Conservation (phyloP, 2,888 invertebrate species). For the Acholoe squamosa region DNA sequence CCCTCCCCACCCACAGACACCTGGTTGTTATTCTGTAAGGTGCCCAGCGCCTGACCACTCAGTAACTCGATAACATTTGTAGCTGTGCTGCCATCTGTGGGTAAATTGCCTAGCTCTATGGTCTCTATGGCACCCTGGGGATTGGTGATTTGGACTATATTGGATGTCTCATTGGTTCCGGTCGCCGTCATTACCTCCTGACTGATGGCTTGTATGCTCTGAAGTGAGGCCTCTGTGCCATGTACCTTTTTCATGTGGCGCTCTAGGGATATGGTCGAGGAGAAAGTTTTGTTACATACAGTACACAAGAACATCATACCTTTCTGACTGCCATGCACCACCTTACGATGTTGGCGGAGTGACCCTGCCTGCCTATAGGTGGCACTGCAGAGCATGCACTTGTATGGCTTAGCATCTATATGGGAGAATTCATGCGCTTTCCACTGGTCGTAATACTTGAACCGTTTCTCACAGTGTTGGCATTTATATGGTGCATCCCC, state of each 20-base stretch:
- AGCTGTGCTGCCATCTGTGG: not conserved
- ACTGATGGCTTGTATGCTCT: slow-evolving; percentile 24
- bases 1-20: too few species aligned
- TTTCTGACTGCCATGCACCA: slow-evolving; percentile 21
- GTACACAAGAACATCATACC: slow-evolving; percentile 18
- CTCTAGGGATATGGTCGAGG: slow-evolving; percentile 43
- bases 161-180: not conserved
- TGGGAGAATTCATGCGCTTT: slow-evolving; percentile 47
- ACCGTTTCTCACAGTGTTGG: not conserved
- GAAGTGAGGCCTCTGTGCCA: not conserved
- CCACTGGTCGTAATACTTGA: slow-evolving; percentile 60
- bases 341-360: slow-evolving; percentile 19
- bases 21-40: not conserved
- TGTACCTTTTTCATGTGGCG: slow-evolving; percentile 43
- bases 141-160: slow-evolving; percentile 45
- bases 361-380: slow-evolving; percentile 45
- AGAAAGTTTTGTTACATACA: slow-evolving; percentile 45
- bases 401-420: slow-evolving; percentile 40
- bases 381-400: slow-evolving; percentile 35
- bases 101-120: slow-evolving; percentile 32
- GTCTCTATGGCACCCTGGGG: slow-evolving; percentile 40
- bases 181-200: not conserved
- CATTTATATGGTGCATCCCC: slow-evolving; percentile 42
- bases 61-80: not conserved
- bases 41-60: not conserved